A percentile compares a stretch with the other conserved stretches of the same genome.
Conservation (phyloP, 2,888 invertebrate genomes). For the Drosophila stalkeri region DNA sequence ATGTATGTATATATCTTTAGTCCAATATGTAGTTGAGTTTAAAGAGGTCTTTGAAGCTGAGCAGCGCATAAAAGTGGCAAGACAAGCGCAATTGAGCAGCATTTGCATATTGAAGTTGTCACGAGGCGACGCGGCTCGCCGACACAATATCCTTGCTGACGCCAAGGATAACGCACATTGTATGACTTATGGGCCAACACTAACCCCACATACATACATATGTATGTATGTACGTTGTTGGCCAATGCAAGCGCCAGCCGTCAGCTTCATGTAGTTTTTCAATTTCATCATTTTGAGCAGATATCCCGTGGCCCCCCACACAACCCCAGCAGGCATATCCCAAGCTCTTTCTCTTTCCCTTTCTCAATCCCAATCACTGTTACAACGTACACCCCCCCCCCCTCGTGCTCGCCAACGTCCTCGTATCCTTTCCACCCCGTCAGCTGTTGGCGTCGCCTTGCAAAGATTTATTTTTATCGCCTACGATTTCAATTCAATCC, state of each 20-base stretch:
- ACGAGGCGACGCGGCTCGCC: neutral
- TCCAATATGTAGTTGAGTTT: constrained; percentile 22
- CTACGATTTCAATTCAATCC: constrained; percentile 82
- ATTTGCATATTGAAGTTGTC: constrained; percentile 73
- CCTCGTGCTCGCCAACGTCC: neutral
- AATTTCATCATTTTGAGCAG: constrained; percentile 49
- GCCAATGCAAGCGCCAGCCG: constrained; percentile 21
- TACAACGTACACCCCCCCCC: neutral
- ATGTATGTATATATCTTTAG: neutral
- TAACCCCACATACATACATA: constrained; percentile 1
- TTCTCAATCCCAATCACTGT: neutral
- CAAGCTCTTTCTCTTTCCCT: neutral
- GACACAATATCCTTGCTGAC: constrained; percentile 40
- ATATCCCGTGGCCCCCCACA: neutral
- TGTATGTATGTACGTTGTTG: neutral
- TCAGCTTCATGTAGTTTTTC: constrained; percentile 56
- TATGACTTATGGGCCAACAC: constrained; percentile 66
- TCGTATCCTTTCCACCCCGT: constrained; percentile 32
- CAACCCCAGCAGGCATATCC: neutral
- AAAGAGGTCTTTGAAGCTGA: constrained; percentile 49
- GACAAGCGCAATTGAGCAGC: constrained; percentile 76
- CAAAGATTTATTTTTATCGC: constrained; percentile 84
- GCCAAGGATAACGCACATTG: constrained; percentile 76
- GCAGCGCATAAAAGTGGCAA: constrained; percentile 58
- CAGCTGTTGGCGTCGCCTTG: constrained; percentile 75